Base-by-base conservation (phyloP, 1,140 invertebrate species). In the Coelopa frigida region DNA sequence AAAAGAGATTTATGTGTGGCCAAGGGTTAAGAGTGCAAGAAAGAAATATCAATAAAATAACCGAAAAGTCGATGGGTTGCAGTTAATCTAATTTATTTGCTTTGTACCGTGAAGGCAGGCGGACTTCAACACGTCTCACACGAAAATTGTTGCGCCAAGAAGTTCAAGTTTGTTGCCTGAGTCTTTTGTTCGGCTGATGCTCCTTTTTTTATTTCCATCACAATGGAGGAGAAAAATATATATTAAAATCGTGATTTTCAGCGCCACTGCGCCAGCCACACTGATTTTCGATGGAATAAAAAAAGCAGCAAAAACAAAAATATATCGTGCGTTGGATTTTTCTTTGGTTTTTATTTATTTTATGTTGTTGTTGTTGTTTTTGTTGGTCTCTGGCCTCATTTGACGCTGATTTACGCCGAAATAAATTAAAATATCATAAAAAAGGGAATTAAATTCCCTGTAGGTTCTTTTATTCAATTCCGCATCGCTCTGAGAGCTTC, bases 351-450 rank as follows among this genome's bases (percentile, higher is more conserved):
- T 11, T 23, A 27, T 14, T 23, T 12, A 21, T 38, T 14, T 38
- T 22, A 38, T 23, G 24, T 22, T 38, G 18, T 1, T 35, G 14
- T 33, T 12, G 10, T 15, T 15, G n/a, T n/a, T 40, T 39, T 33
- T 23, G n/a, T 38, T 35, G 3, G 23, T 24, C 31, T 44, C 29
- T 37, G 33, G 14, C 44, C 36, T 26, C 44, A 46, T 48, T 44
- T 44, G 37, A 31, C 27, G 33, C 44, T 66, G 62, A 66, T 66
- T 66, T 66, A 66, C 59, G 60, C 59, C 54, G 52, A 66, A 66
- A 66, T 66, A 66, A 66, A 66, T 66, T 66, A 65, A 66, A 66
- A 66, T 66, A 66, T 66, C 59, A 62, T 66, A 66, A 66, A 65
- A 64, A 66, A 58, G 59, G 66, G 65, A 66, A 66, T 66, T 64